Evolutionary conservation across 2,113 vertebrate genomes (phyloP).

Genomic region (Megaleporinus macrocephalus): DNA sequence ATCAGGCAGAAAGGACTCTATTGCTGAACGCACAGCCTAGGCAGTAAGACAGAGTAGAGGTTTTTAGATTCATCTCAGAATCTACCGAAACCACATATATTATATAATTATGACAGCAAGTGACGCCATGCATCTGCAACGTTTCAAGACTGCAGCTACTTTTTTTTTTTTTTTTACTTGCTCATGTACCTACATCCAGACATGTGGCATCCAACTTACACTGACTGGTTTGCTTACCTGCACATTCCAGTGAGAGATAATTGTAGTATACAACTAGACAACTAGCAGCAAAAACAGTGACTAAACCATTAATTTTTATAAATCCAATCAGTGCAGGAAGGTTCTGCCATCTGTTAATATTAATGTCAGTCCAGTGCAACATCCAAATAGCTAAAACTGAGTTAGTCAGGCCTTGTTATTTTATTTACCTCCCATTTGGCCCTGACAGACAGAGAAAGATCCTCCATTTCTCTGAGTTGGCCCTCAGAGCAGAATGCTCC

Average conservation of each 20-base stretch:
- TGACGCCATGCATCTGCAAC: background rate
- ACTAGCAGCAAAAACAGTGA: background rate
- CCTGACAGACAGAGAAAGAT: constrained; percentile 72
- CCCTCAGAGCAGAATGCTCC: constrained; percentile 71
- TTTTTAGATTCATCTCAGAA: constrained; percentile 3
- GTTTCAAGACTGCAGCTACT: background rate
- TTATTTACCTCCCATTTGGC: constrained; percentile 87
- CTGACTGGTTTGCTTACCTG: background rate
- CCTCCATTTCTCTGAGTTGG: constrained; percentile 74
- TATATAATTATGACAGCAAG: background rate
- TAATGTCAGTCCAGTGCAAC: background rate
- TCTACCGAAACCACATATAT: background rate
- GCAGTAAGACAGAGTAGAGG: constrained; percentile 43
- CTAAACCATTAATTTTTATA: background rate
- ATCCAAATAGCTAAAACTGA: background rate
- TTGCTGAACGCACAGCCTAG: constrained; percentile 78
- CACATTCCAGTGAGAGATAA: background rate
- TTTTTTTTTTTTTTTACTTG: too few relatives aligned
- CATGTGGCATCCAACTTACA: background rate
- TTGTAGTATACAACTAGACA: background rate
- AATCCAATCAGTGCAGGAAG: constrained; percentile 8
- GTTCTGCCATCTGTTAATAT: background rate
- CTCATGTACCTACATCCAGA: background rate
- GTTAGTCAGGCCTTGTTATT: background rate
- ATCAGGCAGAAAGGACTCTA: constrained; percentile 76